These are phyloP conservation scores for Radopholus similis DNA, from an alignment of 1,140 invertebrate species.

Conservation along the genomic window DNA sequence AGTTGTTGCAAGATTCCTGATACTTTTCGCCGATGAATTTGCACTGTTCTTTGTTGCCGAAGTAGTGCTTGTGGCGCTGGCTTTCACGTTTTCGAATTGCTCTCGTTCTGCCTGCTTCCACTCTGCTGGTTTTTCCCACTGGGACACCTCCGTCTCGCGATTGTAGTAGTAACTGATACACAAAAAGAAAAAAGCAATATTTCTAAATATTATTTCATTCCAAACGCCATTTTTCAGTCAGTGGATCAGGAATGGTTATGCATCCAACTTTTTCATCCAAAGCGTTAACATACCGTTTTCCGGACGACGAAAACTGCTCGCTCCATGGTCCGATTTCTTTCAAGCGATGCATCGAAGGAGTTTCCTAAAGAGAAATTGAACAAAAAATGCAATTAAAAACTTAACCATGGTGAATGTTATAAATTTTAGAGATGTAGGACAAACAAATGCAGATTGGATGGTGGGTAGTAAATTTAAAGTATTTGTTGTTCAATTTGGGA, in stretches of 20 bases:
- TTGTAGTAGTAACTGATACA: conserved; percentile 40
- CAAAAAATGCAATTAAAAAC: not conserved
- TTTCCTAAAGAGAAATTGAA: not conserved
- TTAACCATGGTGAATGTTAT: no score
- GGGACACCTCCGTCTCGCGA: conserved; percentile 33
- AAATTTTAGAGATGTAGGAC: no score
- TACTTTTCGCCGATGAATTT: conserved; percentile 1
- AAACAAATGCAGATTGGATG: no score
- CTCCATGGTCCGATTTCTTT: conserved; percentile 37
- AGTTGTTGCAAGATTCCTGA: not conserved
- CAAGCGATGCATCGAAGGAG: conserved; percentile 11
- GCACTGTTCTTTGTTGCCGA: not conserved
- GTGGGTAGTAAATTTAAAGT: no score
- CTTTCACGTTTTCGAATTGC: not conserved
- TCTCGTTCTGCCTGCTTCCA: conserved; percentile 30
- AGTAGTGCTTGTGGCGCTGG: not conserved
- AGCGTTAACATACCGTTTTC: no score
- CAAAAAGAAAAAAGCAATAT: not conserved
- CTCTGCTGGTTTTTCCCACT: conserved; percentile 43
- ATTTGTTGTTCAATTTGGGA: no score
- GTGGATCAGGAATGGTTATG: no score
- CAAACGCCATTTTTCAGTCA: no score
- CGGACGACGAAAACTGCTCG: conserved; percentile 39
- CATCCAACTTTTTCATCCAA: no score
- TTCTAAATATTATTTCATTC: not conserved